phyloP scores from a whole-genome alignment of 1,140 invertebrate species.

The Leptinotarsa defecta region DNA sequence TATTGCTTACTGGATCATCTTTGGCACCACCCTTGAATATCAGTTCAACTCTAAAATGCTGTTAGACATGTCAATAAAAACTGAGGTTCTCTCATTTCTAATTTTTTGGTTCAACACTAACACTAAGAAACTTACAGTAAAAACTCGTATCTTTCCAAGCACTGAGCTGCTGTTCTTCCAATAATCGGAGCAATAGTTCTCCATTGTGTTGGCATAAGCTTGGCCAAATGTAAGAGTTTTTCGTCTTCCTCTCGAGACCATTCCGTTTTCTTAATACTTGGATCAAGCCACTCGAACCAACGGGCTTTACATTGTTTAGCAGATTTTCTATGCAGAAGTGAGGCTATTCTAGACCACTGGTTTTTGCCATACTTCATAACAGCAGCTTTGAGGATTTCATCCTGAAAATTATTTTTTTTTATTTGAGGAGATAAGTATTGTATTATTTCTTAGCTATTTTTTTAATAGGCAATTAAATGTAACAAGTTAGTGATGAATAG shows the following conservation, averaged over 20 bases:
- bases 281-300: constrained; percentile 99
- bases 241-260: constrained; percentile 99
- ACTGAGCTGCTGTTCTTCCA: constrained; percentile 97
- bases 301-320: constrained; percentile 99
- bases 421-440: not conserved
- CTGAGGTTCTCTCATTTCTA: not conserved
- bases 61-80: too few species aligned
- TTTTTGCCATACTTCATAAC: constrained; percentile 99
- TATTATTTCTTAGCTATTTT: not conserved
- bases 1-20: too few species aligned
- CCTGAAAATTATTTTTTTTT: constrained; percentile 65
- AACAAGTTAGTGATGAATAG: too few species aligned
- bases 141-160: constrained; percentile 96
- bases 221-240: constrained; percentile 95
- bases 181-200: constrained; percentile 98
- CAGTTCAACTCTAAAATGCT: too few species aligned
- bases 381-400: constrained; percentile 99
- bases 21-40: too few species aligned
- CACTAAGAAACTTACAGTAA: constrained; percentile 68
- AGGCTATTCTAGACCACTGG: constrained; percentile 99
- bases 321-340: constrained; percentile 96
- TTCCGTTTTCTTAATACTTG: constrained; percentile 99
- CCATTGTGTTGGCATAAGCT: constrained; percentile 99
- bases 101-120: not conserved
- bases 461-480: too few species aligned